Conservation (phyloP, 2,888 invertebrate species). For the Sycophila texana region DNA sequence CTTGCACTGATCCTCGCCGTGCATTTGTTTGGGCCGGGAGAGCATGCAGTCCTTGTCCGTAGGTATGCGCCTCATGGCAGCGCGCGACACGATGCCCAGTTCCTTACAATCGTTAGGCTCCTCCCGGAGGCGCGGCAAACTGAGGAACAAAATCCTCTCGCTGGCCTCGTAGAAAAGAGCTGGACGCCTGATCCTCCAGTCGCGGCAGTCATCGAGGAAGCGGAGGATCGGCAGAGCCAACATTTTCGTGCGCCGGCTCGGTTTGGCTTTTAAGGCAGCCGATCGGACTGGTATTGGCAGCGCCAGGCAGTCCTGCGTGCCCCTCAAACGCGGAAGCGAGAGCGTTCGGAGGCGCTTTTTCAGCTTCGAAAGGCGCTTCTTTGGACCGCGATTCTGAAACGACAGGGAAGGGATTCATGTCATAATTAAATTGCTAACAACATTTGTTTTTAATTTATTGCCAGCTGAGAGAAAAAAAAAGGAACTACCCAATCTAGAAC, state of each 20-base stretch:
- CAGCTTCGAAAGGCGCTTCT: conserved; percentile 61
- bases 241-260: neutral
- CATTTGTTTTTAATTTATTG: too few species aligned
- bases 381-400: conserved; percentile 39
- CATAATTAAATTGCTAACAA: too few species aligned
- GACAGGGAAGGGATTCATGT: too few species aligned
- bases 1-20: neutral
- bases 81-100: conserved; percentile 10
- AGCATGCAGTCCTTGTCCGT: conserved; percentile 21
- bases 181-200: conserved; percentile 41
- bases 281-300: conserved; percentile 41
- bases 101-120: conserved; percentile 53
- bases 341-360: conserved; percentile 59
- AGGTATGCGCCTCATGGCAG: conserved; percentile 28
- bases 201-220: conserved; percentile 44
- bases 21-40: conserved; percentile 16
- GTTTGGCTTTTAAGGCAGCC: conserved; percentile 55
- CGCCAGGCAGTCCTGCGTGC: neutral
- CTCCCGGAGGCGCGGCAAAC: conserved; percentile 54
- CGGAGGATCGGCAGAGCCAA: conserved; percentile 25
- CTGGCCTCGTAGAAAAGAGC: conserved; percentile 62
- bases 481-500: too few species aligned
- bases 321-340: conserved; percentile 42
- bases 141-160: conserved; percentile 59
- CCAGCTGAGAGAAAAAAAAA: too few species aligned